Conservation (phyloP, 1,140 invertebrate genomes). For the Drosophila nigrodunni region DNA sequence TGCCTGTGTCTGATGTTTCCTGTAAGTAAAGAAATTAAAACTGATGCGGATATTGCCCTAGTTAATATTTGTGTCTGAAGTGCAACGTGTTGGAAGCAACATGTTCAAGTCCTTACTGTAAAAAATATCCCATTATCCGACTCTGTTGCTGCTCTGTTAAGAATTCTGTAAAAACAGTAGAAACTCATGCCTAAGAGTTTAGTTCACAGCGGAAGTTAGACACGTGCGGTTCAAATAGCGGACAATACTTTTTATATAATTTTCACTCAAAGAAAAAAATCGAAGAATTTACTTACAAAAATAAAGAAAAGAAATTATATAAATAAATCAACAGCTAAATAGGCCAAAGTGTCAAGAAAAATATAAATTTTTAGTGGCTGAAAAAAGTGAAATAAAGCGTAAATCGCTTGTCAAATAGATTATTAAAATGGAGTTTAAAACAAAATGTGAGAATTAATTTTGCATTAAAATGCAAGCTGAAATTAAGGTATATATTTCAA, state of each 20-base stretch:
- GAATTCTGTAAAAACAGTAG: background rate
- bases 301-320: background rate
- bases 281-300: background rate
- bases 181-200: constrained; percentile 6
- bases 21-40: constrained; percentile 4
- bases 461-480: too few species aligned
- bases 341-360: background rate
- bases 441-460: background rate
- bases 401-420: too few species aligned
- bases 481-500: background rate
- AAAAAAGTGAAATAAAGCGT: too few species aligned
- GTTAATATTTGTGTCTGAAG: background rate
- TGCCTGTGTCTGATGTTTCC: background rate
- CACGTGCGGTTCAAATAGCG: constrained; percentile 17
- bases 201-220: constrained; percentile 34
- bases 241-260: background rate
- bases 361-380: background rate
- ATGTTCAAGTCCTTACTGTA: background rate
- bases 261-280: background rate
- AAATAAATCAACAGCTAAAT: background rate
- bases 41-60: background rate
- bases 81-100: constrained; percentile 34
- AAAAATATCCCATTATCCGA: constrained; percentile 14
- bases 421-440: background rate
- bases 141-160: background rate